Evolutionary conservation across 2,113 vertebrate species (phyloP).

Genomic region (Corythornis madagascariensis): DNA sequence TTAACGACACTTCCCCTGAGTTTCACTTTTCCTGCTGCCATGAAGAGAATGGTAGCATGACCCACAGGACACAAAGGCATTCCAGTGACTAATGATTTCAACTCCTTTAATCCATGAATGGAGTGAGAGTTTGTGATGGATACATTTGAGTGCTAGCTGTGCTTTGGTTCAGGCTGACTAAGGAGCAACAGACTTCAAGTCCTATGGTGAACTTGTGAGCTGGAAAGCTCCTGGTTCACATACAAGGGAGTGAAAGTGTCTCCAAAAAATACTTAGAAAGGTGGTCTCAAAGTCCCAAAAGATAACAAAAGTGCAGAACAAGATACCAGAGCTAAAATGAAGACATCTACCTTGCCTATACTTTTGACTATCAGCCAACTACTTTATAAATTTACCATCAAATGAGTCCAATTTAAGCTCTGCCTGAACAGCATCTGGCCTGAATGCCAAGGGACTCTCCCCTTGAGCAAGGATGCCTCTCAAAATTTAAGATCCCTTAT

Average conservation of each 20-base stretch:
- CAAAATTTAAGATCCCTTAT: background rate
- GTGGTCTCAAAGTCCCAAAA: background rate
- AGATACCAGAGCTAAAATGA: background rate
- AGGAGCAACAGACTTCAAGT: background rate
- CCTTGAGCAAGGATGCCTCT: rapidly evolving
- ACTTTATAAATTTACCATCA: background rate
- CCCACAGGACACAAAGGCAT: background rate
- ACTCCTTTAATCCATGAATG: background rate
- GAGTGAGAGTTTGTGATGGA: background rate
- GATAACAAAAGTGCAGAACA: background rate
- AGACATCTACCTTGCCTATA: background rate
- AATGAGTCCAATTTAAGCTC: background rate
- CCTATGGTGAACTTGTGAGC: background rate
- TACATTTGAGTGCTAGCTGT: background rate
- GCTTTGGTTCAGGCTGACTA: background rate
- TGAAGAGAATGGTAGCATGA: background rate
- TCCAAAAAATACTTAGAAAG: background rate
- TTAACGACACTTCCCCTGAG: background rate
- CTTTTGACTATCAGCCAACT: background rate
- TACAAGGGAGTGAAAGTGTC: background rate
- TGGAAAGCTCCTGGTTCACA: background rate
- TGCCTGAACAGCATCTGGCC: background rate
- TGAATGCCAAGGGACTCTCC: rapidly evolving
- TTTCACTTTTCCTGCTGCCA: background rate
- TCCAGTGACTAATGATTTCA: background rate